Conservation (phyloP, 2,888 invertebrate genomes). For the Himalopsyche anomala region DNA sequence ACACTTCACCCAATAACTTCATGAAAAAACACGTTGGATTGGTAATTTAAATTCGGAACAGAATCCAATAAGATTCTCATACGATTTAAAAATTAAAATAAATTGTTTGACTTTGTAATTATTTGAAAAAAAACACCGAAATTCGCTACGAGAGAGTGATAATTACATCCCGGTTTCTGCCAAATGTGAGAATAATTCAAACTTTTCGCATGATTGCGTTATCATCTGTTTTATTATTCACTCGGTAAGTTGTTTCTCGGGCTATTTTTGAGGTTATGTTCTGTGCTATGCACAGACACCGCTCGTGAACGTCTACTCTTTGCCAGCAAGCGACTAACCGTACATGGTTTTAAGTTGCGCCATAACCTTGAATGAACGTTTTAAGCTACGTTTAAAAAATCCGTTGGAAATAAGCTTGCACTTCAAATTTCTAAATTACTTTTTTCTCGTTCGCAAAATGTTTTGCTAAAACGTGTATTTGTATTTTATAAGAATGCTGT, state of each 20-base stretch:
- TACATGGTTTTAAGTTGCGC: constrained; percentile 18
- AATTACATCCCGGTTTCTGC: neutral
- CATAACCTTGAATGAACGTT: constrained; percentile 22
- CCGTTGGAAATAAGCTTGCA: constrained; percentile 26
- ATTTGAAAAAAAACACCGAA: neutral
- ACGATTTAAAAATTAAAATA: neutral
- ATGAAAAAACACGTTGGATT: neutral
- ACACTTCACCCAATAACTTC: neutral
- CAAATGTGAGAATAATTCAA: neutral
- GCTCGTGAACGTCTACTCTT: constrained; percentile 24
- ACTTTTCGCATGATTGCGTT: constrained; percentile 24
- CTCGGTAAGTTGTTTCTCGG: neutral
- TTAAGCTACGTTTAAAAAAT: constrained; percentile 24
- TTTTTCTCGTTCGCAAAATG: neutral
- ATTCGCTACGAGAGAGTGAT: neutral
- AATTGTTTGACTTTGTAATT: neutral
- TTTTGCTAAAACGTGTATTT: neutral
- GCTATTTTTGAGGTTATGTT: constrained; percentile 18
- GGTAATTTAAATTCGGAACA: neutral
- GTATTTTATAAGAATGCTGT: constrained; percentile 1
- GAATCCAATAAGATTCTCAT: neutral
- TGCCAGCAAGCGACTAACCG: constrained; percentile 27
- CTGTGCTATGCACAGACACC: constrained; percentile 14
- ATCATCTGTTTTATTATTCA: constrained; percentile 13
- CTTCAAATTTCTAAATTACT: neutral